Percentiles rank a stretch among this genome's conserved stretches.
These are phyloP conservation scores for Beroe forskalii DNA, from an alignment of 37 sponge, comb jelly and placozoan species.

Conservation along the genomic window DNA sequence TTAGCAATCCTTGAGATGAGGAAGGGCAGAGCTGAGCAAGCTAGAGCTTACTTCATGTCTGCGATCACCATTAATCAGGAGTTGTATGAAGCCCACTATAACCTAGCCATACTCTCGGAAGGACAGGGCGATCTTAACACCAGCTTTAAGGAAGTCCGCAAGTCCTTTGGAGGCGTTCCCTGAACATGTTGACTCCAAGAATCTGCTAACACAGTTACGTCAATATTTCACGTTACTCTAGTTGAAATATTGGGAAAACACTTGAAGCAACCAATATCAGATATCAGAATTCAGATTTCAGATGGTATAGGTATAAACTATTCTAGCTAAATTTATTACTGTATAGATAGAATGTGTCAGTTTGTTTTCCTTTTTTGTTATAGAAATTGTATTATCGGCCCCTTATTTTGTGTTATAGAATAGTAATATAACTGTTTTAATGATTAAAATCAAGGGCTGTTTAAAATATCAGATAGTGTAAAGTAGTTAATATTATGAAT, in stretches of 20 bases:
- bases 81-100: constrained; percentile 93
- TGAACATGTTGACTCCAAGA: constrained; percentile 84
- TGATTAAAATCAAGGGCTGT: too few relatives aligned
- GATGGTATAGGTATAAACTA: too few relatives aligned
- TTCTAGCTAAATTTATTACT: too few relatives aligned
- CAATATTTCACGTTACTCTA: constrained; percentile 87
- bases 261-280: too few relatives aligned
- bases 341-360: too few relatives aligned
- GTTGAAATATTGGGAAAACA: constrained; percentile 56
- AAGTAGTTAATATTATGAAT: too few relatives aligned
- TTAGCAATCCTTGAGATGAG: constrained; percentile 93
- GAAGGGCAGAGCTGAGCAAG: constrained; percentile 81
- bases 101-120: constrained; percentile 78
- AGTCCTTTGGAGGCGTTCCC: constrained; percentile 80
- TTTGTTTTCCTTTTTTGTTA: too few relatives aligned
- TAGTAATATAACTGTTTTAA: too few relatives aligned
- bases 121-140: constrained; percentile 84
- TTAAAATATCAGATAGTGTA: too few relatives aligned
- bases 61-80: constrained; percentile 71
- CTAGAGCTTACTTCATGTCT: constrained; percentile 84
- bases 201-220: constrained; percentile 81
- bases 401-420: too few relatives aligned
- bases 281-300: too few relatives aligned
- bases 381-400: too few relatives aligned
- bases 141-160: constrained; percentile 80